These are phyloP conservation scores for Gorsachius magnificus DNA, from an alignment of 2,797 vertebrate genomes.

Conservation along the genomic window DNA sequence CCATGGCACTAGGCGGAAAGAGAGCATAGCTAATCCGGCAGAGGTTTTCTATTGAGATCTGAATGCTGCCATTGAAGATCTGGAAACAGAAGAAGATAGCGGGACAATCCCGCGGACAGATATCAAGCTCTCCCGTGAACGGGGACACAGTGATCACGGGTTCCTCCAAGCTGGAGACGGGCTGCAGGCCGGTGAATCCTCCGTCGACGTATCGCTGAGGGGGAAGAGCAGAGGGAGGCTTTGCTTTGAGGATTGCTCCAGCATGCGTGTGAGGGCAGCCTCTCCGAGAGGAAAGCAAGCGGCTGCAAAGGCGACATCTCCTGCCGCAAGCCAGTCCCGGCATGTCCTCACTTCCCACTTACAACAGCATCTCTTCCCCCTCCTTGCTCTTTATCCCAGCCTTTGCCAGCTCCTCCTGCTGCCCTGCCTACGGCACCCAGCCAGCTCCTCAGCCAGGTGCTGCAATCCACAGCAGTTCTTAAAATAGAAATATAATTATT, in stretches of 20 bases:
- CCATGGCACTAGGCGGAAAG: constrained; percentile 81
- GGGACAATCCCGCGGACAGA: constrained; percentile 83
- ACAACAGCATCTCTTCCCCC: not conserved
- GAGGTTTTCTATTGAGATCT: constrained; percentile 84
- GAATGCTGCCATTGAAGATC: constrained; percentile 79
- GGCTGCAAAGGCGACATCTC: not conserved
- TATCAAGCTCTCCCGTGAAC: constrained; percentile 88
- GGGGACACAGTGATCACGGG: constrained; percentile 86
- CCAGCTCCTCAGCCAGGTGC: not conserved
- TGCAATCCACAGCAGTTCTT: not conserved
- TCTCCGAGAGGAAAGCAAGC: not conserved
- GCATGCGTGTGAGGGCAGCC: accelerated
- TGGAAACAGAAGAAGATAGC: constrained; percentile 79
- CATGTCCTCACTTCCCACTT: not conserved
- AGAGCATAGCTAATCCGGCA: constrained; percentile 81
- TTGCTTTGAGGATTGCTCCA: not conserved
- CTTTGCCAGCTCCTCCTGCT: not conserved
- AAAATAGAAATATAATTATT: not conserved
- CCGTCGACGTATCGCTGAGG: constrained; percentile 88
- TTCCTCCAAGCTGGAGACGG: constrained; percentile 70
- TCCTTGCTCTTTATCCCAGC: not conserved
- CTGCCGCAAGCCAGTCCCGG: accelerated
- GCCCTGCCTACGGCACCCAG: not conserved
- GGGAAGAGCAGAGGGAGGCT: not conserved
- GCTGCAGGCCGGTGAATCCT: constrained; percentile 86